These are phyloP conservation scores for Aromia moschata DNA, from an alignment of 2,888 invertebrate genomes.

Conservation along the genomic window DNA sequence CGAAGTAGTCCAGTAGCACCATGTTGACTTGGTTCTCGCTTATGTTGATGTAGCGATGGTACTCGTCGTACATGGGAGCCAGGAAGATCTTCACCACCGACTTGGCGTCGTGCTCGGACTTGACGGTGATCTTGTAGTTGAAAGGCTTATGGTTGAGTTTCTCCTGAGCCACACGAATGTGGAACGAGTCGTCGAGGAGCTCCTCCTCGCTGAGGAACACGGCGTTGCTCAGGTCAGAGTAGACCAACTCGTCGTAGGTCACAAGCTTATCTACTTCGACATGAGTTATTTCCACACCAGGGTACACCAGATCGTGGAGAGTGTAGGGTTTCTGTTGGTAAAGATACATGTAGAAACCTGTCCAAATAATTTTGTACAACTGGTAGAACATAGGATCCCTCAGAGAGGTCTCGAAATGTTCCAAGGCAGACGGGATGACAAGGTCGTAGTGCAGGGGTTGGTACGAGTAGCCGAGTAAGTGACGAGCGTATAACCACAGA, in stretches of 20 bases:
- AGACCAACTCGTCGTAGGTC: constrained; percentile 75
- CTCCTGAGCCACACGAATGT: constrained; percentile 71
- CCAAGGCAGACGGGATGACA: constrained; percentile 69
- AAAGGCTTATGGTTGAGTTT: constrained; percentile 78
- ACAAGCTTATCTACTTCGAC: constrained; percentile 73
- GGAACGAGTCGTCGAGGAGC: constrained; percentile 53
- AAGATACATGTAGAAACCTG: constrained; percentile 70
- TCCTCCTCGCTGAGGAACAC: constrained; percentile 62
- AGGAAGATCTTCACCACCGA: constrained; percentile 74
- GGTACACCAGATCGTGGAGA: constrained; percentile 66
- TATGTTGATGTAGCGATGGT: constrained; percentile 65
- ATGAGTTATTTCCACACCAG: constrained; percentile 69
- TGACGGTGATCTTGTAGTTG: constrained; percentile 68
- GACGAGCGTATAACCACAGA: constrained; percentile 65
- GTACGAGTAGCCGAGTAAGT: constrained; percentile 66
- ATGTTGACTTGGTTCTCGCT: constrained; percentile 70
- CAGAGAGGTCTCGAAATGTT: constrained; percentile 72
- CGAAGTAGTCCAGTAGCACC: constrained; percentile 70
- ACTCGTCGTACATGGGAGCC: constrained; percentile 74
- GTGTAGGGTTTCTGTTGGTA: constrained; percentile 70
- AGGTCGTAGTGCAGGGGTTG: constrained; percentile 57
- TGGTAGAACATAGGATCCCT: constrained; percentile 78
- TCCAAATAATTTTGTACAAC: constrained; percentile 70
- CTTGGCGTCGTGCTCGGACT: constrained; percentile 68
- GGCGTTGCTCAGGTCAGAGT: constrained; percentile 69